Evolutionary conservation across 30 jellyfish, hydroid and myxozoan species (phyloP), one percentile per base, ranked within the genome.

Genomic region (Chrysaora quinquecirrha): DNA sequence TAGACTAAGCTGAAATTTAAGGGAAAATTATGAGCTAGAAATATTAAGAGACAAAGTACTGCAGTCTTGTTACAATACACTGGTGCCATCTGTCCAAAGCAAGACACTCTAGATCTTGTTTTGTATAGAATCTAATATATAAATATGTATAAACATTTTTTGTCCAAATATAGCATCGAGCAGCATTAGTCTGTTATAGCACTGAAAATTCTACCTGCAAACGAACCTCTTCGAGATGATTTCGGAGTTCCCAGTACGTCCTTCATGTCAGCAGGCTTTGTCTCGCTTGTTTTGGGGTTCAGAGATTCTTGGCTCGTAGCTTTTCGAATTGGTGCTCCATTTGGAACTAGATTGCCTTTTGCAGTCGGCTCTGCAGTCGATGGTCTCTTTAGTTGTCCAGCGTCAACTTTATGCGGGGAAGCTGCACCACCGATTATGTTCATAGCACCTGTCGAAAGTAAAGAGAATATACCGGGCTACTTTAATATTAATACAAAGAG

Each of bases 131-230:
- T n/a, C n/a, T n/a, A n/a, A n/a, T n/a, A n/a, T n/a, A n/a, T n/a
- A n/a, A n/a, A n/a, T n/a, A n/a, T n/a, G n/a, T n/a, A n/a, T n/a
- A n/a, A n/a, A n/a, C n/a, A n/a, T n/a, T n/a, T n/a, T n/a, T n/a
- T n/a, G n/a, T n/a, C n/a, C n/a, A n/a, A n/a, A n/a, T n/a, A n/a
- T n/a, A n/a, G n/a, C n/a, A n/a, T n/a, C n/a, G n/a, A n/a, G n/a
- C 54, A 38, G 6, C 19, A 20, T 64, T 56, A 80, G 66, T 80
- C 90, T 1, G 90, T 80, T 48, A 80, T 80, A 2, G 90, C 90
- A 66, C 90, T 80, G 22, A 80, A 71, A 65, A 80, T 63, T 30
- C 90, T 66, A 18, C 90, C 90, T 1, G 90, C 90, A 6, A 80
- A 23, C 12, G 90, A 80, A 28, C 90, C 56, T 31, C 90, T 68